Conservation (phyloP, 2,888 invertebrate species). For the Quadroppia sp. region DNA sequence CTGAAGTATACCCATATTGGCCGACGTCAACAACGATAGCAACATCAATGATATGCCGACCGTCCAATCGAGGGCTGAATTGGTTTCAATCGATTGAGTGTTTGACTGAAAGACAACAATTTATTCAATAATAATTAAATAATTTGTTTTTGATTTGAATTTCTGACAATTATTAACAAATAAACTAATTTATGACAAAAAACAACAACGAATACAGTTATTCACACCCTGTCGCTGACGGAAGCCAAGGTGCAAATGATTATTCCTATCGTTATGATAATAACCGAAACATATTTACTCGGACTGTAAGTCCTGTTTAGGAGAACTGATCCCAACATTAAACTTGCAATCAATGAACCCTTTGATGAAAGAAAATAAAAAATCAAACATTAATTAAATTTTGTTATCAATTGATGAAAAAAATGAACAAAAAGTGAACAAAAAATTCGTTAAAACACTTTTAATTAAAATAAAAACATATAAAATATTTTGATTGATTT, state of each 20-base stretch:
- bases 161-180: background rate
- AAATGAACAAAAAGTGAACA: no score
- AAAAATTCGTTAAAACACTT: no score
- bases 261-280: conserved; percentile 90
- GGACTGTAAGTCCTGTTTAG: conserved; percentile 64
- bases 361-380: conserved; percentile 53
- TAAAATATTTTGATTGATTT: no score
- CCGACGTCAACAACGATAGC: conserved; percentile 82
- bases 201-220: no score
- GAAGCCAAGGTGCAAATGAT: conserved; percentile 76
- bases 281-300: conserved; percentile 82
- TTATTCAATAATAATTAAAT: background rate
- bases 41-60: conserved; percentile 72
- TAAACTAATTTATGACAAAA: no score
- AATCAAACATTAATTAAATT: background rate
- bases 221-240: background rate
- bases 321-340: conserved; percentile 84
- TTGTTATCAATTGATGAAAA: background rate
- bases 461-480: no score
- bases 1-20: conserved; percentile 92
- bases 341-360: conserved; percentile 91
- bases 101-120: background rate
- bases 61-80: conserved; percentile 20
- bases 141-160: no score
- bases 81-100: background rate